Evolutionary conservation across 2,888 invertebrate species (phyloP), one percentile per base, ranked within the genome.

Genomic region (Amphipoea lucens): DNA sequence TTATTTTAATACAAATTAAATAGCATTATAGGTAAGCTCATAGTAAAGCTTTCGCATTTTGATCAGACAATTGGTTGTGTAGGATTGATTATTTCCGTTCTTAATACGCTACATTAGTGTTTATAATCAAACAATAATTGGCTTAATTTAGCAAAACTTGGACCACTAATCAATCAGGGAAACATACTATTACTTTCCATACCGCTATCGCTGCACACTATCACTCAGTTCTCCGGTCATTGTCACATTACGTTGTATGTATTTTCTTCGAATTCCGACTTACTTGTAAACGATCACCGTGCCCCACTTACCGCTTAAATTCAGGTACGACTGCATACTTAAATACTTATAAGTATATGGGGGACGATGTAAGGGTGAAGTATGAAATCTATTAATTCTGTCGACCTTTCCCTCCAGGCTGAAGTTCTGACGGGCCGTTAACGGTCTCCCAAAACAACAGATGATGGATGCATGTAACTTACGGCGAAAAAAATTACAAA

Each of bases 401-500:
- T 79, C 84, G 83, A 86, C 79, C 80, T 90, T 86, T 90, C 54
- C 84, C 92, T 89, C 68, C 84, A 74, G 84, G 86, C 86, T 76
- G 74, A 74, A 81, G 84, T 79, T 83, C 81, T 77, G 87, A 78
- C 65, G 74, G 60, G 68, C 84, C 81, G 85, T 87, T 92, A 93
- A 93, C 92, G 92, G 92, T 91, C 88, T 76, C 82, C 81, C 79
- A 76, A 87, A 88, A 82, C 78, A 85, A 86, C 88, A 77, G 74
- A 89, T 91, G 91, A 92, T 92, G 90, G 90, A 92, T 92, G 92
- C 89, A 91, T 89, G 89, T 88, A 86, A 90, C 80, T 88, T 85
- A 88, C 87, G 89, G 88, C 88, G 80, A 74, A 88, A 93, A 94
- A 94, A 94, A 95, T 94, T 95, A 95, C 93, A 91, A 93, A 95